Evolutionary conservation across 2,113 vertebrate species (phyloP).

Genomic region (Seriola dumerili): DNA sequence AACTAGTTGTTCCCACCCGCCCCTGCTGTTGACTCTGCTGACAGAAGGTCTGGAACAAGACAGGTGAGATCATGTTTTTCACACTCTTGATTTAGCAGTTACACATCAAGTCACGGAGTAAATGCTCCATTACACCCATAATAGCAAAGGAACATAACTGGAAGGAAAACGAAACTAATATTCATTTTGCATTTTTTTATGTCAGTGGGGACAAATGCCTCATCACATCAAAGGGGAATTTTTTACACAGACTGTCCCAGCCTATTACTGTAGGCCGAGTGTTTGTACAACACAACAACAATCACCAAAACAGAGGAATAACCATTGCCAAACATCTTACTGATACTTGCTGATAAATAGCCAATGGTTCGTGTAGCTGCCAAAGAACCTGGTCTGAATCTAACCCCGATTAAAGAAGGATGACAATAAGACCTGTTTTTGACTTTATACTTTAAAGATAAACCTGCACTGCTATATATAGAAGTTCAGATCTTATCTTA

Average conservation of each 20-base stretch:
- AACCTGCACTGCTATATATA: neutral
- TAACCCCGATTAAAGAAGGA: slow-evolving; percentile 54
- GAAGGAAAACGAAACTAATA: slow-evolving; percentile 35
- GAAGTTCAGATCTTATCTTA: slow-evolving; percentile 3
- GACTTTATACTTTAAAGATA: slow-evolving; percentile 1
- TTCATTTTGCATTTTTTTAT: slow-evolving; percentile 33
- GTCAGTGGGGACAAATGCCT: slow-evolving; percentile 52
- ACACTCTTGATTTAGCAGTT: slow-evolving; percentile 55
- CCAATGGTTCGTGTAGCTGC: slow-evolving; percentile 42
- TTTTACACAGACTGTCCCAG: neutral
- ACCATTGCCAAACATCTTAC: slow-evolving; percentile 50
- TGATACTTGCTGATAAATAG: slow-evolving; percentile 55
- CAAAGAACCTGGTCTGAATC: slow-evolving; percentile 53
- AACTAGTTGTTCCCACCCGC: slow-evolving; percentile 7
- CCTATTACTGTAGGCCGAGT: slow-evolving; percentile 17
- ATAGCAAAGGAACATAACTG: slow-evolving; percentile 24
- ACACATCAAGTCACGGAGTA: slow-evolving; percentile 49
- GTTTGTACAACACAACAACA: slow-evolving; percentile 72
- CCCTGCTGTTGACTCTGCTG: slow-evolving; percentile 31
- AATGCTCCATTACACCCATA: slow-evolving; percentile 28
- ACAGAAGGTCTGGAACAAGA: slow-evolving; percentile 51
- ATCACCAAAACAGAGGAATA: slow-evolving; percentile 68
- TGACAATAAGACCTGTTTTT: slow-evolving; percentile 16
- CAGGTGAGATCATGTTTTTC: slow-evolving; percentile 70
- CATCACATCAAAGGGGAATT: slow-evolving; percentile 31